Conservation (phyloP, 2,888 invertebrate genomes). For the Drosophila conformis region DNA sequence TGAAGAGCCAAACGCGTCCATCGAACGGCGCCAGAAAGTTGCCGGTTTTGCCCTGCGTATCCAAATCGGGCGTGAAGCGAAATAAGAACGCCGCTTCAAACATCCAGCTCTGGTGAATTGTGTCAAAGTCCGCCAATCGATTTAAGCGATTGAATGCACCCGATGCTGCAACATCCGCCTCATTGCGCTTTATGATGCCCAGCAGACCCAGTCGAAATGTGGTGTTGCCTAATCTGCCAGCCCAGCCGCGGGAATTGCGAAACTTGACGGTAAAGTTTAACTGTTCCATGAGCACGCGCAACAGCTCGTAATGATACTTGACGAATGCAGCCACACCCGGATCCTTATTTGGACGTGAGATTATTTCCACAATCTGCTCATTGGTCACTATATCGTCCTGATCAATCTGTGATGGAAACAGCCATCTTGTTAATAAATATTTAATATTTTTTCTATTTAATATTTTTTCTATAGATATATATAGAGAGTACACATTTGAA, state of each 20-base stretch:
- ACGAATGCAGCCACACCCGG: slow-evolving; percentile 79
- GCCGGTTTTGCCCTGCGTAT: slow-evolving; percentile 71
- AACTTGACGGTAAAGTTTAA: slow-evolving; percentile 82
- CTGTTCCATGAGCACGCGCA: slow-evolving; percentile 69
- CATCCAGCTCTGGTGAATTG: slow-evolving; percentile 83
- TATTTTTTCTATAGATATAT: not conserved
- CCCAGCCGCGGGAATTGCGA: slow-evolving; percentile 83
- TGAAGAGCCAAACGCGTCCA: slow-evolving; percentile 75
- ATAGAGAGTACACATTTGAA: not conserved
- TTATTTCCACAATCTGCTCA: slow-evolving; percentile 70
- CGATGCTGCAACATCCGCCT: slow-evolving; percentile 83
- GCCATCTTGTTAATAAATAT: not conserved
- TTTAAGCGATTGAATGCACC: slow-evolving; percentile 82
- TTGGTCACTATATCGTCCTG: slow-evolving; percentile 76
- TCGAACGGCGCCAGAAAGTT: slow-evolving; percentile 83
- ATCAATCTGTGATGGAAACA: slow-evolving; percentile 72
- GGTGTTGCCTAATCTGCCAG: slow-evolving; percentile 78
- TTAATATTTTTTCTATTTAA: not conserved
- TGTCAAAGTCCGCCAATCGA: slow-evolving; percentile 82
- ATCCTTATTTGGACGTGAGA: slow-evolving; percentile 66
- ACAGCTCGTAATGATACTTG: slow-evolving; percentile 81
- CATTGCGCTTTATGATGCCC: slow-evolving; percentile 81
- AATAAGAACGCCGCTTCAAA: slow-evolving; percentile 82
- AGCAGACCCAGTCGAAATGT: slow-evolving; percentile 81
- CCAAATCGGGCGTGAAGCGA: slow-evolving; percentile 81